Base-by-base conservation (phyloP, 2,113 vertebrate genomes). In the Promerops cafer region DNA sequence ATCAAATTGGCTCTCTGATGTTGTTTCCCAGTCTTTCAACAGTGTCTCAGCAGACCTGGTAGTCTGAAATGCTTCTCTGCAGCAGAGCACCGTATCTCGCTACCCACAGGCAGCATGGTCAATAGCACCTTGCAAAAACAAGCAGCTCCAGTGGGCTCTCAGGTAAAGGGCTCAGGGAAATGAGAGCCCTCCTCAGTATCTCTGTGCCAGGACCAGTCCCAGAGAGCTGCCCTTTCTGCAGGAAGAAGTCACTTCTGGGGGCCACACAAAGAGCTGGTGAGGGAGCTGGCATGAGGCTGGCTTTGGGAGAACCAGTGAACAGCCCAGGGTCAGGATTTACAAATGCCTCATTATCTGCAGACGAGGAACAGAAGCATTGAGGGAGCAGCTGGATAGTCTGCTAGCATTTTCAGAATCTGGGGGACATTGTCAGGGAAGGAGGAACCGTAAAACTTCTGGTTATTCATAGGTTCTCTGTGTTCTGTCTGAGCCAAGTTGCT, bases 331-430 rank as follows among this genome's bases (percentile, higher is more conserved):
- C 3, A 7, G 40, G n/a, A 49, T 65, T 81, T 92, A 74, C 63
- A 61, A 83, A 83, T 63, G 72, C 68, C 54, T 84, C 23, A n/a
- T 78, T 93, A 68, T 91, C 61, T 87, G 81, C 49, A 49, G 44
- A 75, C 0, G 24, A 84, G 90, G 82, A 93, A 69, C 81, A 96
- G 87, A 78, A 93, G 90, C 50, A 56, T 3, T 84, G 84, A 79
- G 57, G 70, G 65, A 93, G 77, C 87, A 96, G 90, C 90, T 84
- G 90, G 40, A 65, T 52, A 74, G 40, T 80, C 57, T 81, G 61
- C 69, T 56, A 68, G 39, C 1, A 1, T 81, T 90, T 78, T 54
- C 72, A 94, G 83, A 87, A 66, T 83, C 80, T 91, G 68, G 42
- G 42, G 33, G 27, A 39, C 2, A 3, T 87, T 94, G 66, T 82